Evolutionary conservation across 2,888 invertebrate genomes (phyloP), one percentile per base, ranked within the genome.

Genomic region (Meganola albula): DNA sequence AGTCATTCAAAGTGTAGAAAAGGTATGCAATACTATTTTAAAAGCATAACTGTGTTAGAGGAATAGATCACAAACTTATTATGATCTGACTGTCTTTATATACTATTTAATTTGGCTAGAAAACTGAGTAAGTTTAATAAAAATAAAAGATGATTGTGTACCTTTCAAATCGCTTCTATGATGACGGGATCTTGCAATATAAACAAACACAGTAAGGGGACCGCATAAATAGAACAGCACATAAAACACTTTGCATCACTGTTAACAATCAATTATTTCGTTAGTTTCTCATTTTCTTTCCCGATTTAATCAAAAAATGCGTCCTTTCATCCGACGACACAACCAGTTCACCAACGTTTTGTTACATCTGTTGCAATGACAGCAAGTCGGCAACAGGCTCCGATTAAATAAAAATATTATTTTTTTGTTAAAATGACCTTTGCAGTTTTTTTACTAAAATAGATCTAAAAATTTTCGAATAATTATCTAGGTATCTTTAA

Each of bases 91-190:
- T n/a, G n/a, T n/a, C n/a, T n/a, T n/a, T n/a, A n/a, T n/a, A n/a
- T n/a, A n/a, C n/a, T n/a, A n/a, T n/a, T n/a, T n/a, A n/a, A n/a
- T n/a, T n/a, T n/a, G n/a, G n/a, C n/a, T n/a, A n/a, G n/a, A 22
- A 22, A 35, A 27, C 20, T 28, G 39, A 31, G 34, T 32, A 43
- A 45, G 44, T 46, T 49, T 34, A 18, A 35, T 34, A 37, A 45
- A 48, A 50, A 48, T 43, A 46, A 37, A 46, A 37, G 14, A 31
- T 42, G 46, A 50, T 49, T 58, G 46, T 44, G 47, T 64, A 62
- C 59, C 64, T 60, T 56, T 51, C 34, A 47, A 29, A 35, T 37
- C 39, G 50, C 44, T 52, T 54, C 32, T 36, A 37, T 40, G 58
- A 48, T 56, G 61, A 54, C 50, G 45, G 38, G 38, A 48, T 53